These are phyloP conservation scores for Zygogramma bicolorata DNA, from an alignment of 2,888 invertebrate species.

Conservation along the genomic window DNA sequence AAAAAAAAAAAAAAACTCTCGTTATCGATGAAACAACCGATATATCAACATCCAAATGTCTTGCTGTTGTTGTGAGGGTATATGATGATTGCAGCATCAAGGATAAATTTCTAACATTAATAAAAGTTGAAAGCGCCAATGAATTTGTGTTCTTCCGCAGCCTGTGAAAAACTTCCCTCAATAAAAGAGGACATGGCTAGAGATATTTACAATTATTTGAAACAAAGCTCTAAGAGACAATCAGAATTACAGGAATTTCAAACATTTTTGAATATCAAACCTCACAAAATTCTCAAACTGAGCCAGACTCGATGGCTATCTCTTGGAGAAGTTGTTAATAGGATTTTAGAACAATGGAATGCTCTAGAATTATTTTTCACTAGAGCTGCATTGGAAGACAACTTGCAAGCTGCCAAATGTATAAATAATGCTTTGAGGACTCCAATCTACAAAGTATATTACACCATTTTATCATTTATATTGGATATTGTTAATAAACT, in stretches of 20 bases:
- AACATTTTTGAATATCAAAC: not conserved
- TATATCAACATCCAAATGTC: not conserved
- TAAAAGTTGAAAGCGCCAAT: not conserved
- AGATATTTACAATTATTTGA: not conserved
- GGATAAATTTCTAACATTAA: not conserved
- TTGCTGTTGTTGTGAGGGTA: not conserved
- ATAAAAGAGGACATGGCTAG: not conserved
- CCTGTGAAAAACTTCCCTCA: not conserved
- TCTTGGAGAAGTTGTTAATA: not conserved
- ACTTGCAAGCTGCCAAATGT: not conserved
- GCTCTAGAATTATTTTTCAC: slow-evolving; percentile 1
- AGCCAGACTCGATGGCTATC: slow-evolving; percentile 6
- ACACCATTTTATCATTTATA: not conserved
- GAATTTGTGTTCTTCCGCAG: not conserved
- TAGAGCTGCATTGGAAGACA: not conserved
- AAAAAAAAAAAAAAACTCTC: not conserved
- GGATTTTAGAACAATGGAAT: not conserved
- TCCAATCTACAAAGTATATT: not conserved
- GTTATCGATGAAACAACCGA: not conserved
- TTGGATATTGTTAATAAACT: not conserved
- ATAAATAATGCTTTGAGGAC: not conserved
- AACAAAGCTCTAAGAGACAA: not conserved
- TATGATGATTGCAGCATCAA: not conserved
- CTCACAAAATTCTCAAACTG: not conserved
- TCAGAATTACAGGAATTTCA: not conserved